phyloP scores from a whole-genome alignment of 2,797 vertebrate species.

The Oophaga sylvatica region DNA sequence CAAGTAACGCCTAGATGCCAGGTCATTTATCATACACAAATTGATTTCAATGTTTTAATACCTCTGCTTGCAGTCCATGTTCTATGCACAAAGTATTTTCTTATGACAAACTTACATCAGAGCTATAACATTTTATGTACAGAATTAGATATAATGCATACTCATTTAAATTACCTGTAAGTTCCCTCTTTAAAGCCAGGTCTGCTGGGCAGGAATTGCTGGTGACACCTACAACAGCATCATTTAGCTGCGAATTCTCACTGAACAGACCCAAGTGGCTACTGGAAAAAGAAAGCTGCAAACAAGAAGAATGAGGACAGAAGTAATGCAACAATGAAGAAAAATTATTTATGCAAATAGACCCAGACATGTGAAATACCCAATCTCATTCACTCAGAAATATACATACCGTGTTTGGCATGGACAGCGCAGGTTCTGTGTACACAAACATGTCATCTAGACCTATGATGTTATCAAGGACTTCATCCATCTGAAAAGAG shows the following conservation, averaged over 20 bases:
- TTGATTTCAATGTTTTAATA: neutral
- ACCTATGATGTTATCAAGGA: constrained; percentile 96
- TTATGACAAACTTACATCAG: neutral
- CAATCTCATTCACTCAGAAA: neutral
- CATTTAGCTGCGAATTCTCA: constrained; percentile 86
- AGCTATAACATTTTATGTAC: no score
- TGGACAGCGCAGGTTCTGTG: constrained; percentile 85
- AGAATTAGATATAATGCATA: neutral
- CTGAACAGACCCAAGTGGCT: constrained; percentile 95
- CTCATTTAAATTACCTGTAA: constrained; percentile 78
- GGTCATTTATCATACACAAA: neutral
- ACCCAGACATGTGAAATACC: neutral
- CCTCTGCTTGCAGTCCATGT: neutral
- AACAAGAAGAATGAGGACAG: constrained; percentile 26
- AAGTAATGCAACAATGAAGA: neutral
- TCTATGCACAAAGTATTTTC: neutral
- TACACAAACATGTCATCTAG: constrained; percentile 90
- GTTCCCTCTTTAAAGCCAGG: constrained; percentile 91
- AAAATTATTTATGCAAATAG: neutral
- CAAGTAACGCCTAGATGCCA: neutral
- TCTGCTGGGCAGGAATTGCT: constrained; percentile 98
- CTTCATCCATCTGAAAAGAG: constrained; percentile 87
- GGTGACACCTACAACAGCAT: constrained; percentile 88
- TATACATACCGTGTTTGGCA: constrained; percentile 89
- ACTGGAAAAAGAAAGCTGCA: constrained; percentile 92